Conservation (phyloP, 1,140 invertebrate genomes). For the Hypsibius dujardini region DNA sequence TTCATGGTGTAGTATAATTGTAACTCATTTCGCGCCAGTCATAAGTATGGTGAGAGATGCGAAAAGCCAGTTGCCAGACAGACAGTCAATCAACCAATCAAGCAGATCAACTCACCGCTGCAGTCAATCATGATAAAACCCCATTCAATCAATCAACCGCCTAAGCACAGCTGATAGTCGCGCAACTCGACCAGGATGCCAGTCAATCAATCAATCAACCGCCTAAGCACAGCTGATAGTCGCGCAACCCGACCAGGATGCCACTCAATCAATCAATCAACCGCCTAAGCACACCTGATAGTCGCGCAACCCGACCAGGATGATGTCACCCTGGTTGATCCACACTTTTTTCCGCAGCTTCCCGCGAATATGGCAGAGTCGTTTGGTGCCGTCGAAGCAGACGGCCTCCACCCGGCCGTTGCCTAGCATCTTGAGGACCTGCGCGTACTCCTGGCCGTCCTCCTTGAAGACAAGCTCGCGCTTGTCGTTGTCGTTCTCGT, state of each 20-base stretch:
- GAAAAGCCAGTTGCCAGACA: no score
- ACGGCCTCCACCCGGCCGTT: conserved; percentile 95
- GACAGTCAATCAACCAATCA: no score
- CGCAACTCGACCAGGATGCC: conserved; percentile 78
- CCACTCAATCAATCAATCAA: no score
- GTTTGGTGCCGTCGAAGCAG: conserved; percentile 95
- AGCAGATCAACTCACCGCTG: no score
- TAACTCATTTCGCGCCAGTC: no score
- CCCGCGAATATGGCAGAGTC: conserved; percentile 96
- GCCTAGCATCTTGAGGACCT: conserved; percentile 99
- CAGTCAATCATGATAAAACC: no score
- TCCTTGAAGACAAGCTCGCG: conserved; percentile 96
- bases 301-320: conserved; percentile 79
- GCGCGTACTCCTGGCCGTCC: conserved; percentile 97
- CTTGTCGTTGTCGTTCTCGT: conserved; percentile 97
- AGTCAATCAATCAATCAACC: no score
- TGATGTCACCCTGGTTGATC: conserved; percentile 97
- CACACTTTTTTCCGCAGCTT: conserved; percentile 59
- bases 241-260: conserved; percentile 78
- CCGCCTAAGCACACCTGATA: conserved; percentile 47
- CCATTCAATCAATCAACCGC: no score
- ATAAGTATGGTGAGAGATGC: no score
- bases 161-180: no score
- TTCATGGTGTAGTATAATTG: no score
- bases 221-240: conserved; percentile 52